These are phyloP conservation scores for Lasioglossum zephyrum DNA, from an alignment of 2,888 invertebrate genomes.

Conservation along the genomic window DNA sequence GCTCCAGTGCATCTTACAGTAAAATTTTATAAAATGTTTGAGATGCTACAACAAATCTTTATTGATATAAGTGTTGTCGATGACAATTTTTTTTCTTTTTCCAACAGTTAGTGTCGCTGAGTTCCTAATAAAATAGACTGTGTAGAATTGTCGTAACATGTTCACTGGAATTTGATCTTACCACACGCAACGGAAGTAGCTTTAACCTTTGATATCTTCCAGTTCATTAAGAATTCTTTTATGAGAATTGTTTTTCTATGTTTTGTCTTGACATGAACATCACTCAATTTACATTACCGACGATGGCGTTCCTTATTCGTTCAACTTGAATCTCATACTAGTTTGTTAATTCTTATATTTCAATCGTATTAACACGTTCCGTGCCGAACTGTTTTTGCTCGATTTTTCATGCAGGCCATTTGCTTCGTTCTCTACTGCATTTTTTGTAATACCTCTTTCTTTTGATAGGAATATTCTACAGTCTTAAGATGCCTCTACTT, in stretches of 20 bases:
- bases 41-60: too few relatives aligned
- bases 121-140: not conserved
- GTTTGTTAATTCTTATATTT: not conserved
- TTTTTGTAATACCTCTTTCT: too few relatives aligned
- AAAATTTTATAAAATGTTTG: too few relatives aligned
- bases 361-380: too few relatives aligned
- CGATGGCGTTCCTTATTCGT: not conserved
- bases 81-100: not conserved
- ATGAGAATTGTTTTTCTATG: not conserved
- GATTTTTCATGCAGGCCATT: too few relatives aligned
- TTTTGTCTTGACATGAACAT: too few relatives aligned
- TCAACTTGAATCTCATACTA: not conserved
- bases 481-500: too few relatives aligned
- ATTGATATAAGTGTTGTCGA: too few relatives aligned
- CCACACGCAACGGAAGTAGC: not conserved
- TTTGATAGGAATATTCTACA: too few relatives aligned
- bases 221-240: not conserved
- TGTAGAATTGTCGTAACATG: not conserved
- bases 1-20: too few relatives aligned
- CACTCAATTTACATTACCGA: not conserved
- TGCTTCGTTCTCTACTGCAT: too few relatives aligned
- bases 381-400: too few relatives aligned
- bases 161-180: not conserved
- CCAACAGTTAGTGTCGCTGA: not conserved
- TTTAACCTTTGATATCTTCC: not conserved